Conservation (phyloP, 2,888 invertebrate genomes). For the Micoletzkya japonica region DNA sequence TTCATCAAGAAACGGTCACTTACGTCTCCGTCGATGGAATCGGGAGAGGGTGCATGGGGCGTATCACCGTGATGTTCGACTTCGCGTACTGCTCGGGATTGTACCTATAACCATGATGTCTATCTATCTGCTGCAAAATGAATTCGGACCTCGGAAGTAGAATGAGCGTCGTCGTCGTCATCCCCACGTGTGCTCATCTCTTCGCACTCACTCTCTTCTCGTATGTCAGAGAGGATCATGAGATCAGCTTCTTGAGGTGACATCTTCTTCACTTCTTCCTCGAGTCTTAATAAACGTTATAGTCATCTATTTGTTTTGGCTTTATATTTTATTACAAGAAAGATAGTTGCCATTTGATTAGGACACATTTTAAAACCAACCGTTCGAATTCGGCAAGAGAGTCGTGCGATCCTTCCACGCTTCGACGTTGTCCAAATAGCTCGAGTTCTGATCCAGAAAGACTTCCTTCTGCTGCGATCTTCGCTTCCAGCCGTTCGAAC, state of each 20-base stretch:
- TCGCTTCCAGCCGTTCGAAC: constrained; percentile 60
- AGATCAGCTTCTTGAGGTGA: constrained; percentile 49
- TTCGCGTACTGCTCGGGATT: constrained; percentile 21
- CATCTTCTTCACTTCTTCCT: constrained; percentile 29
- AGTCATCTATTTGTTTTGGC: constrained; percentile 1
- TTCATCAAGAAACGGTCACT: neutral
- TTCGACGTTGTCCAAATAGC: constrained; percentile 20
- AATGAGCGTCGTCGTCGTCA: constrained; percentile 54
- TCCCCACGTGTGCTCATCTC: constrained; percentile 62
- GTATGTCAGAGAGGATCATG: constrained; percentile 63
- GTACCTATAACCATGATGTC: neutral
- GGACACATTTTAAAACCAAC: no score
- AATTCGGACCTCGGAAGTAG: constrained; percentile 3
- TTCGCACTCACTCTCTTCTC: constrained; percentile 62
- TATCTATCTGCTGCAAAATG: neutral
- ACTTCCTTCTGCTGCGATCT: constrained; percentile 53
- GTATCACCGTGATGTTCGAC: constrained; percentile 24
- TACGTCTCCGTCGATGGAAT: constrained; percentile 32
- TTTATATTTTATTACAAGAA: neutral
- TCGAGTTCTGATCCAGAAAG: constrained; percentile 55
- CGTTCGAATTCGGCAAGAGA: constrained; percentile 61
- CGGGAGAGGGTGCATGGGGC: constrained; percentile 29
- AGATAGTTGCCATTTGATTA: constrained; percentile 1
- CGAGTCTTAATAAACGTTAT: constrained; percentile 15
- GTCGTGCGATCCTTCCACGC: constrained; percentile 54